Base-by-base conservation (phyloP, 2,888 invertebrate species). In the Sinodicranocentrus sp. region DNA sequence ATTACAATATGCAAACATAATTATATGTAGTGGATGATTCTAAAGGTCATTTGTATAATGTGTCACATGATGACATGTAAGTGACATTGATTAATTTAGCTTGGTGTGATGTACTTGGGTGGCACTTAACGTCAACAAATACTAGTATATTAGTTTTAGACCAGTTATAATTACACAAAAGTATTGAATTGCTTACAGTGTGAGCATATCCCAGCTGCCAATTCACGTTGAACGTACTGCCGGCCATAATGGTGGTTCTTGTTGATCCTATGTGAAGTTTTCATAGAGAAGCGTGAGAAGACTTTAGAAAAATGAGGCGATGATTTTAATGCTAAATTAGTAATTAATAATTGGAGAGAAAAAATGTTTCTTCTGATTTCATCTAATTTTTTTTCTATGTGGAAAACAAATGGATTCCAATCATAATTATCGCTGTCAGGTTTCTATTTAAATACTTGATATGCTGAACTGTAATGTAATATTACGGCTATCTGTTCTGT, bases 181-280 rank as follows among this genome's bases (percentile, higher is more conserved):
- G n/a, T 39, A 26, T 61, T 1, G 10, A 28, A 21, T 21, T 10
- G 28, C 85, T 85, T 84, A 86, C 86, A 15, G 39, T 79, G 25
- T 86, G 86, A 28, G 85, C 68, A 72, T 86, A 86, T 63, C 86
- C 86, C 52, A 86, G 67, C 54, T 86, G 86, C 86, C 86, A 86
- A 52, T 86, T 86, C 23, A 86, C 82, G 67, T 86, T 86, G 39
- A 86, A 86, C 10, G 85, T 80, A 44, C 85, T 84, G 21, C 86
- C 85, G 54, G 85, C 75, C 54, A 79, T 43, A 15, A 86, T 25
- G 1, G 85, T 86, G 6, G 86, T 86, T 59, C 85, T 85, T 21
- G 84, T 85, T 15, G 86, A 76, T 28, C 86, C 86, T 86, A 78
- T 63, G 39, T 65, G 65, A 65, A 65, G 23, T 5, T 65, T 63